Evolutionary conservation across 2,888 invertebrate species (phyloP).

Genomic region (Pseudococcus viburni): DNA sequence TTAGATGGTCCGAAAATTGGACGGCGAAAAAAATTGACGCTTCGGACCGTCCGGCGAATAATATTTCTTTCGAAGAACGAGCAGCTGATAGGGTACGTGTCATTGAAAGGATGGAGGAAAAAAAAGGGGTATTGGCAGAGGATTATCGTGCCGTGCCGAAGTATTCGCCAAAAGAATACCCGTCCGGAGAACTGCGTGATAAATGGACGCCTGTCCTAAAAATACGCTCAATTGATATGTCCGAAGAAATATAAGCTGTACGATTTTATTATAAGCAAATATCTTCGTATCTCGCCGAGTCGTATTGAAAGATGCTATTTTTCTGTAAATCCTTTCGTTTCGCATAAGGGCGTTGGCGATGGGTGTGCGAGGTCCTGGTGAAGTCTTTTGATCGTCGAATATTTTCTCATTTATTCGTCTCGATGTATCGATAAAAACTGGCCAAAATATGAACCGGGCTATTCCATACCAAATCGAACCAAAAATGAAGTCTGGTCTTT

Average conservation of each 20-base stretch:
- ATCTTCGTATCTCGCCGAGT: not conserved
- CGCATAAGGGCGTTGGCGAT: not conserved
- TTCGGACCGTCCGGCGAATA: not conserved
- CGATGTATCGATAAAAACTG: not conserved
- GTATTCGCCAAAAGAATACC: conserved; percentile 1
- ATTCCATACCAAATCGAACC: too few relatives aligned
- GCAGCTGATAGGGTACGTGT: conserved; percentile 27
- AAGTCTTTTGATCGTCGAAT: not conserved
- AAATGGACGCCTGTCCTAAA: not conserved
- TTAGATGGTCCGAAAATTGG: not conserved
- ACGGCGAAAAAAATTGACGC: not conserved
- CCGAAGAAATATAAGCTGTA: conserved; percentile 1
- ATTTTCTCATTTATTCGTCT: not conserved
- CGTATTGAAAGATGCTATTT: not conserved
- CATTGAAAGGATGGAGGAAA: not conserved
- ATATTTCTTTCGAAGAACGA: not conserved
- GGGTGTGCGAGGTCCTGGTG: not conserved
- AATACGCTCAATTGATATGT: conserved; percentile 17
- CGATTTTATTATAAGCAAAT: conserved; percentile 17
- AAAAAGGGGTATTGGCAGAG: conserved; percentile 23
- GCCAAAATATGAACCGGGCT: too few relatives aligned
- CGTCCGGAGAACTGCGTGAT: not conserved
- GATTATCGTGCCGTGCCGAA: conserved; percentile 3
- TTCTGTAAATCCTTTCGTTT: not conserved
- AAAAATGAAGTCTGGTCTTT: too few relatives aligned